Percentiles rank a stretch among this genome's conserved stretches.
These are phyloP conservation scores for Hoplodrina blanda DNA, from an alignment of 2,888 invertebrate species.

Conservation along the genomic window DNA sequence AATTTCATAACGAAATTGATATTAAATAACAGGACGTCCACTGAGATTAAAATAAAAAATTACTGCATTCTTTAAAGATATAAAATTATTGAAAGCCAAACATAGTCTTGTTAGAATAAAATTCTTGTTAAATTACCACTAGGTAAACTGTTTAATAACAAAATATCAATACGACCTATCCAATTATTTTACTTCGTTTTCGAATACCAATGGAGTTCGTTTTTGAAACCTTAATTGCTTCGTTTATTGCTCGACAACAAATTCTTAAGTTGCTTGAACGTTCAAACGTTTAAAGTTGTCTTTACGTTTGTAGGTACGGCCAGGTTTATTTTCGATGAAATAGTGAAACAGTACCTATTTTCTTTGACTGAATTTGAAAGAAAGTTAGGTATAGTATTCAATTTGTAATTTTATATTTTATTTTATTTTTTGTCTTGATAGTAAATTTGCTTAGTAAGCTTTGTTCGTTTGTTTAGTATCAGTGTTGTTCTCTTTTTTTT, in stretches of 20 bases:
- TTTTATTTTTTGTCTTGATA: no score
- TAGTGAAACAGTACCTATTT: conserved; percentile 69
- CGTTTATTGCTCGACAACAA: conserved; percentile 73
- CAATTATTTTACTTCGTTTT: conserved; percentile 32
- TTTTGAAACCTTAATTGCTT: conserved; percentile 38
- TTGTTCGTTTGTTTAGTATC: no score
- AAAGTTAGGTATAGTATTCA: no score
- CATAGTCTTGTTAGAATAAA: background rate
- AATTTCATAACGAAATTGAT: background rate
- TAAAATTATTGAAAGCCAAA: background rate
- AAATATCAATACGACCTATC: conserved; percentile 1
- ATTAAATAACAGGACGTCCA: background rate
- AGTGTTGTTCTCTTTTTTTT: no score
- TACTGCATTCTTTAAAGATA: background rate
- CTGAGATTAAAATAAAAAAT: no score
- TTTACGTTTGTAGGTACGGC: conserved; percentile 75
- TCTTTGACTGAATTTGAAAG: conserved; percentile 4
- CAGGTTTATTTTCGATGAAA: conserved; percentile 73
- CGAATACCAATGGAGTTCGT: conserved; percentile 20
- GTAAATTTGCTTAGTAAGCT: no score
- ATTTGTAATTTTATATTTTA: no score
- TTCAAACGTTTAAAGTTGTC: conserved; percentile 68
- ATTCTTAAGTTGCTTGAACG: conserved; percentile 70
- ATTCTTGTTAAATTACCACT: background rate
- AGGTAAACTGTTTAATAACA: conserved; percentile 2